These are phyloP conservation scores for Antheraea pernyi DNA, from an alignment of 1,140 invertebrate genomes.

Conservation along the genomic window DNA sequence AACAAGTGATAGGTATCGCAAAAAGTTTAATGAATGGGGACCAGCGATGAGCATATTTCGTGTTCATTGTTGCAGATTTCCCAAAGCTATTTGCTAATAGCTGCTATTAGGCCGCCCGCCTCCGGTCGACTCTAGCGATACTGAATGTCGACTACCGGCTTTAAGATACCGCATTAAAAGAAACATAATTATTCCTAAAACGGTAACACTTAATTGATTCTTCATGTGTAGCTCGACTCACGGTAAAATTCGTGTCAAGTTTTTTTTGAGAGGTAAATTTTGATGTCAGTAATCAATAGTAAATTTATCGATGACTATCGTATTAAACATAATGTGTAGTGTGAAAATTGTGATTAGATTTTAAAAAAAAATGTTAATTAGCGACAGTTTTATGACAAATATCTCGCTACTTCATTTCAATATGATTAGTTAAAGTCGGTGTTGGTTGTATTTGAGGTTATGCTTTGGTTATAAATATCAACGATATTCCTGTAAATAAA, in stretches of 20 bases:
- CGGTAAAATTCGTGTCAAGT: conserved; percentile 55
- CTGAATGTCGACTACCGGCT: conserved; percentile 57
- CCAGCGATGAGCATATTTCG: conserved; percentile 59
- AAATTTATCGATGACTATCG: conserved; percentile 8
- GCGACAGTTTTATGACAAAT: neutral
- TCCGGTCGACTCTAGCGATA: conserved; percentile 37
- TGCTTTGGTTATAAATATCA: too few relatives aligned
- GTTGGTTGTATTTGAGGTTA: too few relatives aligned
- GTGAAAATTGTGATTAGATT: conserved; percentile 12
- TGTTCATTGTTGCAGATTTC: conserved; percentile 70
- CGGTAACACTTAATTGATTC: conserved; percentile 63
- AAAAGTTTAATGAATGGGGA: conserved; percentile 65
- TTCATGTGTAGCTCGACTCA: conserved; percentile 43
- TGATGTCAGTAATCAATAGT: conserved; percentile 10
- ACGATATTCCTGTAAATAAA: too few relatives aligned
- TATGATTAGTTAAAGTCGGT: too few relatives aligned
- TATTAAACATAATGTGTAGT: conserved; percentile 8
- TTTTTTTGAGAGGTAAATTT: conserved; percentile 20
- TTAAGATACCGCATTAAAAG: conserved; percentile 47
- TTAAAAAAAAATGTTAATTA: neutral
- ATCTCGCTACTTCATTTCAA: neutral
- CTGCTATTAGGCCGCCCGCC: conserved; percentile 62
- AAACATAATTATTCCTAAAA: conserved; percentile 68
- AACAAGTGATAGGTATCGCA: conserved; percentile 48
- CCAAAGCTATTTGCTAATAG: conserved; percentile 68